phyloP scores from a whole-genome alignment of 2,888 invertebrate species.

The Drosophila bunnanda region DNA sequence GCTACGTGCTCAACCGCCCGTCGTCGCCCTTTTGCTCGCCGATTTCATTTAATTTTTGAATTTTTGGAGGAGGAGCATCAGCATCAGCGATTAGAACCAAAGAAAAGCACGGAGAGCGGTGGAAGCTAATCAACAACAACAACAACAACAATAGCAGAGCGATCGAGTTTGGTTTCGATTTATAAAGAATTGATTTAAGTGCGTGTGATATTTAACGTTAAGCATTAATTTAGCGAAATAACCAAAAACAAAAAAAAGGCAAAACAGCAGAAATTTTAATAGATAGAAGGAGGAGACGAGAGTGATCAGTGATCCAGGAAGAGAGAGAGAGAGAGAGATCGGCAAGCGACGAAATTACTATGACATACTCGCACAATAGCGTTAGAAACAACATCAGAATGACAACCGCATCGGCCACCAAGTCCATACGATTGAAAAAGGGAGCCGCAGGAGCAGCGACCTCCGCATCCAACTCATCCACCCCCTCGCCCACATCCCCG shows the following conservation, averaged over 20 bases:
- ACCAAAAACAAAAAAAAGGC: slow-evolving; percentile 68
- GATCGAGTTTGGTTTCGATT: slow-evolving; percentile 52
- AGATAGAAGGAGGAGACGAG: slow-evolving; percentile 21
- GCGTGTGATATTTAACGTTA: slow-evolving; percentile 85
- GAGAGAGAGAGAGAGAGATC: slow-evolving; percentile 31
- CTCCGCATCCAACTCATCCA: slow-evolving; percentile 38
- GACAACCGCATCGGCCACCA: slow-evolving; percentile 82
- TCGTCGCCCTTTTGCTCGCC: slow-evolving; percentile 28
- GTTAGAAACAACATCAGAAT: slow-evolving; percentile 84
- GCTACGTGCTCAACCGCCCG: slow-evolving; percentile 49
- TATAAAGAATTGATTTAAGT: slow-evolving; percentile 83
- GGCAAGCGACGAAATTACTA: slow-evolving; percentile 72
- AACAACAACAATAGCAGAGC: slow-evolving; percentile 26
- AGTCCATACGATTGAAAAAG: slow-evolving; percentile 81
- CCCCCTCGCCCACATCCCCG: slow-evolving; percentile 50
- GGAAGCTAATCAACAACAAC: slow-evolving; percentile 31
- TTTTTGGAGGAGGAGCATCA: slow-evolving; percentile 27
- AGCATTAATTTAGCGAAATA: slow-evolving; percentile 83
- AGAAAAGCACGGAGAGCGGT: slow-evolving; percentile 41
- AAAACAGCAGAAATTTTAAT: slow-evolving; percentile 73
- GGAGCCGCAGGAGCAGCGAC: slow-evolving; percentile 49
- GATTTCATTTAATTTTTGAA: slow-evolving; percentile 23
- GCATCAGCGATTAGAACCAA: slow-evolving; percentile 38
- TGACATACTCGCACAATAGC: slow-evolving; percentile 85
- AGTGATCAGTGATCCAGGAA: slow-evolving; percentile 35